A percentile compares a stretch with the other conserved stretches of the same genome.
Evolutionary conservation across 2,888 invertebrate species (phyloP).

Genomic region (Melieria omissa): DNA sequence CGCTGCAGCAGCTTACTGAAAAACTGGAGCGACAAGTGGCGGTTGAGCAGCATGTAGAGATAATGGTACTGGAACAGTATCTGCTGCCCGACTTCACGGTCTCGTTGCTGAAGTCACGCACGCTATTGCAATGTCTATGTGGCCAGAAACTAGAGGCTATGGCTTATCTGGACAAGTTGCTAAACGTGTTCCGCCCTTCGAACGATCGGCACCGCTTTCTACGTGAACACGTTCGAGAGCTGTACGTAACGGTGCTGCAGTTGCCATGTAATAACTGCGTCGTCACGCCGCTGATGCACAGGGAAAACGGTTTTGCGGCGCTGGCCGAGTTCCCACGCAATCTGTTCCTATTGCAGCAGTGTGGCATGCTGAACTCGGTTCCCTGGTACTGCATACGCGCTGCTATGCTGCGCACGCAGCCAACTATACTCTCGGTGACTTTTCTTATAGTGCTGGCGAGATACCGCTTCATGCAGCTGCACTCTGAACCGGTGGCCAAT

Average conservation of each 20-base stretch:
- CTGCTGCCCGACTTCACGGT: constrained; percentile 57
- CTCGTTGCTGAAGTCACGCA: constrained; percentile 53
- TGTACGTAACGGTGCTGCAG: constrained; percentile 57
- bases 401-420: constrained; percentile 62
- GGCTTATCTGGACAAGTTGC: constrained; percentile 48
- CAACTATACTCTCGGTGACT: constrained; percentile 67
- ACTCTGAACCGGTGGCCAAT: constrained; percentile 5
- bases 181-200: constrained; percentile 47
- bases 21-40: constrained; percentile 46
- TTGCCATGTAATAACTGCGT: constrained; percentile 53
- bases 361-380: constrained; percentile 63
- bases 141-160: constrained; percentile 50
- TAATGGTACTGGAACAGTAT: constrained; percentile 59
- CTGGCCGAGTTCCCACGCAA: constrained; percentile 71
- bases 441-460: constrained; percentile 67
- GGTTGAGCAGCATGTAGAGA: constrained; percentile 49
- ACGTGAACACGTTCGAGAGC: constrained; percentile 68
- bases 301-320: constrained; percentile 64
- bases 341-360: constrained; percentile 69
- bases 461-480: constrained; percentile 51
- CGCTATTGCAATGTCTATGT: constrained; percentile 50
- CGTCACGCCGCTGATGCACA: constrained; percentile 65
- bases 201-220: constrained; percentile 52
- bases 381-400: constrained; percentile 71
- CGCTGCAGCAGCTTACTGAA: constrained; percentile 47